Evolutionary conservation across 1,140 invertebrate genomes (phyloP), one percentile per base, ranked within the genome.

Genomic region (Drosophila sp.): DNA sequence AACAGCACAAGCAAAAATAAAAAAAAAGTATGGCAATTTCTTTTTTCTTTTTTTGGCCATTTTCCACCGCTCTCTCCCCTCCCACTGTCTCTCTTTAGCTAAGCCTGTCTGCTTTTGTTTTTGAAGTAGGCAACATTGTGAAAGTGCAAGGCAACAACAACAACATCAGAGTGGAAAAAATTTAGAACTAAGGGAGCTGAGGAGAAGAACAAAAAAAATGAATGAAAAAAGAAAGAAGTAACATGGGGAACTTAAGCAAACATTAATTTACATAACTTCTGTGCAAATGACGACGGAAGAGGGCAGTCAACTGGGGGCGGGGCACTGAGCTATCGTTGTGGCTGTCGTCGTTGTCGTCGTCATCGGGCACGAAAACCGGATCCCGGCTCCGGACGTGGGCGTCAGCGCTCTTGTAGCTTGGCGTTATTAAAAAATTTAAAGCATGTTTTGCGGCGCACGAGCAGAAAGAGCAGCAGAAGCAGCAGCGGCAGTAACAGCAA

Each of bases 221-320:
- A 69, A 67, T 57, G 56, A 76, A 80, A 90, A 69, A 67, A 60
- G 56, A 76, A 80, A 90, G 86, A 89, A 90, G 90, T 89, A 87
- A 87, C 83, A 87, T 87, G 83, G 83, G 76, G 84, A 91, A 90
- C 90, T 91, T 91, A 91, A 91, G 87, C 90, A 91, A 91, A 91
- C 90, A 91, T 91, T 91, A 90, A 91, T 91, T 91, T 91, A 90
- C 90, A 91, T 91, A 91, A 91, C 90, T 90, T 91, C 77, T 82
- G 74, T 86, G 79, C 89, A 86, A 84, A 90, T 89, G 84, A 90
- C 85, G 84, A 90, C 77, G 76, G 62, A 55, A 41, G 44, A 44
- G 1, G 72, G 35, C 25, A 32, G 74, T 47, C 60, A 25, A 33
- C 50, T 50, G 44, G 35, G 32, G 75, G 35, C 38, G 50, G 58